Conservation (phyloP, 2,113 vertebrate species). For the Petaurus breviceps region DNA sequence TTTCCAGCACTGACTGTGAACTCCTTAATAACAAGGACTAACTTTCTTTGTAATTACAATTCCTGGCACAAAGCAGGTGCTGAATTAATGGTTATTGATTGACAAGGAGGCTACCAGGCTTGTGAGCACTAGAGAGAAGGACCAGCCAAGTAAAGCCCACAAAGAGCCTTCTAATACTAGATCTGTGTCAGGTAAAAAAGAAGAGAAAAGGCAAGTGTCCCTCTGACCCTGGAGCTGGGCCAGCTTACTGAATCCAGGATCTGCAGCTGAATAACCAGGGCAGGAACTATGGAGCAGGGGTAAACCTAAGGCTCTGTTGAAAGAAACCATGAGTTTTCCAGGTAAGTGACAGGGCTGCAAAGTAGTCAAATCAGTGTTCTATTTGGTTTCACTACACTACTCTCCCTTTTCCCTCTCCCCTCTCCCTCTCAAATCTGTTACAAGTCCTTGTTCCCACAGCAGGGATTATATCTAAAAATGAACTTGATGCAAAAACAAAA, state of each 20-base stretch:
- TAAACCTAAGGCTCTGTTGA: background rate
- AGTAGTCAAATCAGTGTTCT: background rate
- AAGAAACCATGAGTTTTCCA: background rate
- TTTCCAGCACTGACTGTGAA: too few relatives aligned
- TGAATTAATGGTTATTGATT: background rate
- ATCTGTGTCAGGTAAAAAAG: background rate
- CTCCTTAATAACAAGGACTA: too few relatives aligned
- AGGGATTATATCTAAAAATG: background rate
- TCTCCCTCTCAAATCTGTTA: background rate
- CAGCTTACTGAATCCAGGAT: background rate
- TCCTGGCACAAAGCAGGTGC: background rate
- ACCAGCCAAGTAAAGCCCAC: background rate
- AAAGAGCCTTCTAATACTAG: background rate
- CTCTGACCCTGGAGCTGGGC: background rate
- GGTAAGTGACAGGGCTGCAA: background rate
- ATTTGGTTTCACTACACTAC: background rate
- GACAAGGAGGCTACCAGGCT: too few relatives aligned
- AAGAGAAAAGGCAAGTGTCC: background rate
- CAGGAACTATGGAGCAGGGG: too few relatives aligned
- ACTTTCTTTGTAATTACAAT: background rate
- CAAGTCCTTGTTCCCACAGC: background rate
- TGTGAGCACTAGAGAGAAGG: too few relatives aligned
- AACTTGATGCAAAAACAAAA: background rate
- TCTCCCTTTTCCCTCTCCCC: background rate
- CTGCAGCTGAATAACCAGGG: background rate